phyloP scores from a whole-genome alignment of 2,797 vertebrate genomes.

The Peromyscus melanophrys region DNA sequence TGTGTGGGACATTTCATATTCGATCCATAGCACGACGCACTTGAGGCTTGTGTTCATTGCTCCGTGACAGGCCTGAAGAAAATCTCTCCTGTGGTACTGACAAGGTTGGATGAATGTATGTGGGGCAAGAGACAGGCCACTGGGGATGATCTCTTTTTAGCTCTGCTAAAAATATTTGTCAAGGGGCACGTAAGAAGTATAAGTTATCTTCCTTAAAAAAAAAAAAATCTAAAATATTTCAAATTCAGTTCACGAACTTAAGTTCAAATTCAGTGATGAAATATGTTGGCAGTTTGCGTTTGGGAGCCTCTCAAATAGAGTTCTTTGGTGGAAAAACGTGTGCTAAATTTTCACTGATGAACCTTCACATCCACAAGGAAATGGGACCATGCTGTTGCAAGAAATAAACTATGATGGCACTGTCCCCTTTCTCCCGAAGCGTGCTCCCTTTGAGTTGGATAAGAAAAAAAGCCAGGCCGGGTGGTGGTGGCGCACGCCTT shows the following conservation, averaged over 20 bases:
- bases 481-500: no score
- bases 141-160: neutral
- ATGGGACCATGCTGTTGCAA: conserved; percentile 43
- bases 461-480: neutral
- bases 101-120: neutral
- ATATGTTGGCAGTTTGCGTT: conserved; percentile 60
- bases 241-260: neutral
- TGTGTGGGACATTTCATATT: no score
- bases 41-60: neutral
- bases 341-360: conserved; percentile 57
- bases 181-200: conserved; percentile 37
- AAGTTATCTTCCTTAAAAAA: conserved; percentile 8
- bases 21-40: neutral
- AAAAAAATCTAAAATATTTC: conserved; percentile 71
- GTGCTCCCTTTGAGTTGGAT: conserved; percentile 18
- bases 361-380: conserved; percentile 38
- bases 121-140: neutral
- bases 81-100: neutral
- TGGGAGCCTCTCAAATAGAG: conserved; percentile 72
- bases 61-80: neutral
- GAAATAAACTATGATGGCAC: conserved; percentile 24
- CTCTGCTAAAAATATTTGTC: conserved; percentile 60
- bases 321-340: conserved; percentile 77
- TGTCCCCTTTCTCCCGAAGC: conserved; percentile 51
- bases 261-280: conserved; percentile 49